Conservation (phyloP, 2,797 vertebrate species). For the Microcaecilia unicolor region DNA sequence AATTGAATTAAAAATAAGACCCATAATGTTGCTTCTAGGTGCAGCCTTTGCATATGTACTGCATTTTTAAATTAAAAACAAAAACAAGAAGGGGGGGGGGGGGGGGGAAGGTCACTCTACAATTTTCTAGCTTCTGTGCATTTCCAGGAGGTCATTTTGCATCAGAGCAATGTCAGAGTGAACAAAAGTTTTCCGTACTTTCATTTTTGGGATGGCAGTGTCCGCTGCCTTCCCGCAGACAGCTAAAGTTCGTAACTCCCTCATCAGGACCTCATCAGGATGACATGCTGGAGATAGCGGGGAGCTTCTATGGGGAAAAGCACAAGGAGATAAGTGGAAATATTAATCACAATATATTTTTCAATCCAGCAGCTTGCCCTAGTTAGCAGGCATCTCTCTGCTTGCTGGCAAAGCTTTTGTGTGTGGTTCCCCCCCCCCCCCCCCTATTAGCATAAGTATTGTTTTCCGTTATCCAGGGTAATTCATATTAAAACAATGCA, state of each 20-base stretch:
- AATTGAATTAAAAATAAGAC: too few relatives aligned
- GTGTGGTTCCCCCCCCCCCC: not conserved
- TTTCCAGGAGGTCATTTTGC: too few relatives aligned
- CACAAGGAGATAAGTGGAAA: not conserved
- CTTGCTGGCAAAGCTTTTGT: conserved; percentile 18
- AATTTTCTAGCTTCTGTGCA: too few relatives aligned
- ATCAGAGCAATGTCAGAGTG: too few relatives aligned
- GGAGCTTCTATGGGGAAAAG: not conserved
- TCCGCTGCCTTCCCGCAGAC: too few relatives aligned
- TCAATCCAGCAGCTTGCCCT: conserved; percentile 12
- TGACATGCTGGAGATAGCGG: rapidly evolving
- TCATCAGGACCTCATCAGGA: rapidly evolving
- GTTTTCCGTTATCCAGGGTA: conserved; percentile 26
- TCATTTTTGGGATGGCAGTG: too few relatives aligned
- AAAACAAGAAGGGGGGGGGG: too few relatives aligned
- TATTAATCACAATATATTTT: not conserved
- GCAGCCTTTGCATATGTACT: too few relatives aligned
- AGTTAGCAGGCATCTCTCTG: conserved; percentile 12
- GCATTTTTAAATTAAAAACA: too few relatives aligned
- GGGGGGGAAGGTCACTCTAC: too few relatives aligned
- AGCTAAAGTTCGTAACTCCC: rapidly evolving
- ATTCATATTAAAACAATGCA: conserved; percentile 17
- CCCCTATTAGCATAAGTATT: conserved; percentile 28
- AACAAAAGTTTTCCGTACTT: too few relatives aligned
- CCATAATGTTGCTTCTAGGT: too few relatives aligned